Conservation (phyloP, 2,113 vertebrate species). For the Tragelaphus imberbis region DNA sequence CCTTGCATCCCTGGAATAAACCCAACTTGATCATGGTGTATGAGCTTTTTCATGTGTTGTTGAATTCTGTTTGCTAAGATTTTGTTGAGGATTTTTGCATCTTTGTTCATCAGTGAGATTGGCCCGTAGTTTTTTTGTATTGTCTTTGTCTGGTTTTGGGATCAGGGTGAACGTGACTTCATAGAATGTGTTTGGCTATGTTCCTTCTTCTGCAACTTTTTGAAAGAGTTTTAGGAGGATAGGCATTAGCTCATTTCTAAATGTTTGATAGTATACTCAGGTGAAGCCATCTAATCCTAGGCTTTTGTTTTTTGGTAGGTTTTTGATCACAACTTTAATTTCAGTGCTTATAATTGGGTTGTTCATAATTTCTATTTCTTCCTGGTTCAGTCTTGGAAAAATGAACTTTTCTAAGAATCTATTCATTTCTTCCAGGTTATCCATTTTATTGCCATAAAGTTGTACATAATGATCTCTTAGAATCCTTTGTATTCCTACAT, state of each 20-base stretch:
- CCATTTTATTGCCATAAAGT: background rate
- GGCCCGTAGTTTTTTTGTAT: background rate
- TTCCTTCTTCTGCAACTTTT: background rate
- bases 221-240: background rate
- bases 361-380: background rate
- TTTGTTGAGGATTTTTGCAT: background rate
- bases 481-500: background rate
- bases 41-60: background rate
- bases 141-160: background rate
- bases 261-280: background rate
- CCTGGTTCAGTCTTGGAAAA: background rate
- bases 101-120: background rate
- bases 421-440: background rate
- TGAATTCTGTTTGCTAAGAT: background rate
- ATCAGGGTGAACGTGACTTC: background rate
- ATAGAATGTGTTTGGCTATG: background rate
- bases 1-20: background rate
- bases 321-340: background rate
- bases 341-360: background rate
- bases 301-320: background rate
- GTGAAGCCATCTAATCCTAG: background rate
- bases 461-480: background rate
- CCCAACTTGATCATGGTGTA: background rate
- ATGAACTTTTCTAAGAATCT: background rate
- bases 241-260: background rate